Conservation (phyloP, 2,888 invertebrate genomes). For the Acanthosepion pharaonis region DNA sequence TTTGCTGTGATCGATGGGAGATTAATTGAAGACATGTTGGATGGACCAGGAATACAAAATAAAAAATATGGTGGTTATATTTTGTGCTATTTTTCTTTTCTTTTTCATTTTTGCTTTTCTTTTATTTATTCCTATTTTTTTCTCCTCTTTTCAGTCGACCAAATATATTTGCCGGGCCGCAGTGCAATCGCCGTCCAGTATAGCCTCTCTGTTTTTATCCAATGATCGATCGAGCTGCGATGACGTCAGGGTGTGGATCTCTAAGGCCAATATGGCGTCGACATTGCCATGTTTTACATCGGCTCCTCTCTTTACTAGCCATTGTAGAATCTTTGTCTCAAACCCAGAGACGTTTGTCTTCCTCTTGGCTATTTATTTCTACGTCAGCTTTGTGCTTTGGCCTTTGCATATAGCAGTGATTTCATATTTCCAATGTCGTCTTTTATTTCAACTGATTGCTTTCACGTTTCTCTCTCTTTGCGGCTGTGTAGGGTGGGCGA, state of each 20-base stretch:
- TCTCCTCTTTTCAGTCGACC: neutral
- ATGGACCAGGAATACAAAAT: neutral
- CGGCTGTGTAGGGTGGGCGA: neutral
- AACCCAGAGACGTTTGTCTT: neutral
- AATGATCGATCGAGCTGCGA: neutral
- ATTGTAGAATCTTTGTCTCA: neutral
- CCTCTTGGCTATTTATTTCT: neutral
- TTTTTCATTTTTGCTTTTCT: too few relatives aligned
- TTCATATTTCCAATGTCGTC: neutral
- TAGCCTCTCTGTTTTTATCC: neutral
- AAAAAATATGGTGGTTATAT: neutral
- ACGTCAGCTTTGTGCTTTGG: neutral
- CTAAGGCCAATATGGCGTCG: constrained; percentile 33
- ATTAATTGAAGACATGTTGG: neutral
- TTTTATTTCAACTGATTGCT: neutral
- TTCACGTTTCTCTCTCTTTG: neutral
- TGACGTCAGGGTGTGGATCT: neutral
- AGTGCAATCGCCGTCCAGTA: neutral
- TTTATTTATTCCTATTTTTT: too few relatives aligned
- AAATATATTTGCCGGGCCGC: neutral
- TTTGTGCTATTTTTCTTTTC: too few relatives aligned
- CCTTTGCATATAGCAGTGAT: neutral
- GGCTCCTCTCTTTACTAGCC: neutral
- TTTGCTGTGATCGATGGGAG: neutral
- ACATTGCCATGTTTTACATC: neutral